phyloP scores from a whole-genome alignment of 2,113 vertebrate species.

The Ceyx melanurus region DNA sequence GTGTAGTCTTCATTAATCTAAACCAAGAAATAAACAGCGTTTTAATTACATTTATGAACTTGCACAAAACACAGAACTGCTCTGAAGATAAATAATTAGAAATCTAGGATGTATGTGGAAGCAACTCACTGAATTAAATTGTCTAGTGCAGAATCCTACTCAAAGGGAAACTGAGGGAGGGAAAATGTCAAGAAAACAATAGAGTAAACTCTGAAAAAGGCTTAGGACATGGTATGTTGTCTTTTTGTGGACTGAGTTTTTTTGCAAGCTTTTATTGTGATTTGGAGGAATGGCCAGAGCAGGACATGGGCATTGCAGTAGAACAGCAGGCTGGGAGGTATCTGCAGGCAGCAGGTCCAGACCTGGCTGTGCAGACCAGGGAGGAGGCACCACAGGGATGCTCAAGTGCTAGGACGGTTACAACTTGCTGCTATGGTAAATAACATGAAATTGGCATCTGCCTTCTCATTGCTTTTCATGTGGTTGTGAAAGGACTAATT shows the following conservation, averaged over 20 bases:
- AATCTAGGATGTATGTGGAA: neutral
- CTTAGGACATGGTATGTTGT: neutral
- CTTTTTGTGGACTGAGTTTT: neutral
- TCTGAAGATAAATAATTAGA: neutral
- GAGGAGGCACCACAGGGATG: neutral
- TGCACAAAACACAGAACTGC: neutral
- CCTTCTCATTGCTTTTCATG: neutral
- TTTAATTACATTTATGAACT: slow-evolving; percentile 36
- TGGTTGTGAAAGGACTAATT: neutral
- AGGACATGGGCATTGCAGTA: neutral
- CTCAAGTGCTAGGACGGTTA: neutral
- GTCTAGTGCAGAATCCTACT: neutral
- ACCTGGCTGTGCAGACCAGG: neutral
- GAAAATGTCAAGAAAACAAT: neutral
- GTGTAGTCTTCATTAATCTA: neutral
- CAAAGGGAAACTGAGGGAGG: neutral
- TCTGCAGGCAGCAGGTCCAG: neutral
- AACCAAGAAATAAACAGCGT: neutral
- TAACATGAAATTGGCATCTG: neutral
- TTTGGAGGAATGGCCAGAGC: neutral
- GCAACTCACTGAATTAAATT: neutral
- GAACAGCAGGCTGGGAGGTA: neutral
- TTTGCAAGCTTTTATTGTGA: neutral
- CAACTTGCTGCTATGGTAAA: neutral
- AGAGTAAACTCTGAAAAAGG: neutral